Conservation (phyloP, 2,113 vertebrate genomes). For the Pan troglodytes region NHGRI_mPanTro3-v2.1_pri NC_072412.2:56173001-56173500, state of each 20-base stretch:
- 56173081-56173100: too few relatives aligned
- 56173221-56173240: background rate
- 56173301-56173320: background rate
- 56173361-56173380: background rate
- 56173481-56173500: background rate
- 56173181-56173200: background rate
- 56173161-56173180: background rate
- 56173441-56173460: background rate
- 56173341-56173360: background rate
- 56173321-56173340: background rate
- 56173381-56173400: background rate
- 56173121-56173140: too few relatives aligned
- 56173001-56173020: too few relatives aligned
- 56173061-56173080: too few relatives aligned
- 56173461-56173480: background rate
- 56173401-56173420: background rate
- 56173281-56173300: background rate
- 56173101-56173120: too few relatives aligned
- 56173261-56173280: background rate
- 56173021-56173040: too few relatives aligned
- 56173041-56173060: too few relatives aligned
- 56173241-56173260: background rate
- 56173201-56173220: background rate
- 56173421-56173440: conserved; percentile 13
- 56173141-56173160: too few relatives aligned